phyloP scores from a whole-genome alignment of 1,140 invertebrate species.

The Rhizoglyphus robini region DNA sequence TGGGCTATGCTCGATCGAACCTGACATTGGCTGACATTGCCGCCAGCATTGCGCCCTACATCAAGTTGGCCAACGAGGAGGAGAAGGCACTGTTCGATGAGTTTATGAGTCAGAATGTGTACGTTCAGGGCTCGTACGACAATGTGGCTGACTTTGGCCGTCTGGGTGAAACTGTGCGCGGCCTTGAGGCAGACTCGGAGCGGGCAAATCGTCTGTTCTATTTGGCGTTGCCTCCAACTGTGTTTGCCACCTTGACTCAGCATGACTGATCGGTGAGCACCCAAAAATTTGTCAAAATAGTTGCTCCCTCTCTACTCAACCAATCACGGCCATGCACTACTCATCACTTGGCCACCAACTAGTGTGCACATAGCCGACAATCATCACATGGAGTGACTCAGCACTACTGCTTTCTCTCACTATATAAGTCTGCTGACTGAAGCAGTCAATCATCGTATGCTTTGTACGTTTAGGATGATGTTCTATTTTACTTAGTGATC shows the following conservation, averaged over 20 bases:
- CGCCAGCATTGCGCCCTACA: constrained; percentile 12
- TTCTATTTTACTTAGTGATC: no score
- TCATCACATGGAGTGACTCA: no score
- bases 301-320: no score
- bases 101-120: constrained; percentile 77
- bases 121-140: constrained; percentile 72
- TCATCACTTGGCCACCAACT: no score
- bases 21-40: constrained; percentile 48
- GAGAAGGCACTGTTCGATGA: constrained; percentile 57
- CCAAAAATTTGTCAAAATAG: no score
- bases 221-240: constrained; percentile 83
- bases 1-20: constrained; percentile 83
- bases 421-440: no score
- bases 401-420: no score
- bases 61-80: constrained; percentile 51
- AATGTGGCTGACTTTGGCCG: constrained; percentile 58
- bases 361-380: no score
- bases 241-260: constrained; percentile 80
- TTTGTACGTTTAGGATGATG: no score
- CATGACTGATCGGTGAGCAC: constrained; percentile 59
- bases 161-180: constrained; percentile 55
- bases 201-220: constrained; percentile 84
- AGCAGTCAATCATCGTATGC: no score
- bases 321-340: no score
- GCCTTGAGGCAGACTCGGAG: constrained; percentile 39